Conservation (phyloP, 2,888 invertebrate species). For the Meiosimyza decipiens region DNA sequence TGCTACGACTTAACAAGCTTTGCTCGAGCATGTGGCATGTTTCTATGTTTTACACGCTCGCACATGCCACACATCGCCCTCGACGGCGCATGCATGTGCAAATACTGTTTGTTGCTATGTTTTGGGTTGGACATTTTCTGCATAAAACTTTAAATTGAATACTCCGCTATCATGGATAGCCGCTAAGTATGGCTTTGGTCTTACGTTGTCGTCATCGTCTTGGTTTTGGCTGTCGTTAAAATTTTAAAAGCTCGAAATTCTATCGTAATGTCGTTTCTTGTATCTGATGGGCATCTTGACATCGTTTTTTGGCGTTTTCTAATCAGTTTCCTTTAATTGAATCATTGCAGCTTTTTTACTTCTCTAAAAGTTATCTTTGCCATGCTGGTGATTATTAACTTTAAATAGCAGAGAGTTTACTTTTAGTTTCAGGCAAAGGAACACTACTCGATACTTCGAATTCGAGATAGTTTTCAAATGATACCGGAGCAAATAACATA, state of each 20-base stretch:
- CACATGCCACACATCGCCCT: not conserved
- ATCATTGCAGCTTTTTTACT: conserved; percentile 24
- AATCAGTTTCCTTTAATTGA: conserved; percentile 29
- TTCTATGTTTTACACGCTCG: not conserved
- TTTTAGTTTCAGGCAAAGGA: too few relatives aligned
- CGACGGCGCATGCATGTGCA: not conserved
- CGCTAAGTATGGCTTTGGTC: not conserved
- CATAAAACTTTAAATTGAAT: conserved; percentile 34
- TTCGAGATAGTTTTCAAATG: too few relatives aligned
- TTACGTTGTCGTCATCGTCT: not conserved
- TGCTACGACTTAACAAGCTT: too few relatives aligned
- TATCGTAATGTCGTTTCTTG: not conserved
- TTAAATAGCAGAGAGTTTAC: not conserved
- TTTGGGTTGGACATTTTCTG: conserved; percentile 25
- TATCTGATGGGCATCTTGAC: too few relatives aligned
- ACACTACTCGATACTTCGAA: too few relatives aligned
- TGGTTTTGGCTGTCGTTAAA: not conserved
- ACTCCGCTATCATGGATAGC: conserved; percentile 7
- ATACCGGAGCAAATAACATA: too few relatives aligned
- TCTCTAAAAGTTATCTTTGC: conserved; percentile 4
- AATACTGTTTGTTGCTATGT: too few relatives aligned
- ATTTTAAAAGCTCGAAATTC: conserved; percentile 5
- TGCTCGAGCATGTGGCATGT: not conserved
- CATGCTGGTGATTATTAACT: conserved; percentile 20
- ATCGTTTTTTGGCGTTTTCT: not conserved